Base-by-base conservation (phyloP, 2,888 invertebrate genomes). In the Phortica magna region DNA sequence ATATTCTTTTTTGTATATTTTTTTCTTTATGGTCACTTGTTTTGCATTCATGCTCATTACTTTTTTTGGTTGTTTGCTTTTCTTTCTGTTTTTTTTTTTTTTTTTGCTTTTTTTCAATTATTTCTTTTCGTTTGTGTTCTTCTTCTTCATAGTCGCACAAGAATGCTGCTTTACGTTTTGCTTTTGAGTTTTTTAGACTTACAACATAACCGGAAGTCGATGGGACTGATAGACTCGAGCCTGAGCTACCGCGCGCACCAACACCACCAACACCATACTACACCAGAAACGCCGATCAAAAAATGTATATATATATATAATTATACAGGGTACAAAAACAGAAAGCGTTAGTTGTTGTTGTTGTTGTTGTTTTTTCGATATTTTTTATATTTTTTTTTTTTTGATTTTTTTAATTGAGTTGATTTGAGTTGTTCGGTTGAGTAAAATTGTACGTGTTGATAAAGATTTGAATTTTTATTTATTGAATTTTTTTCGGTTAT, bases 181-280 rank as follows among this genome's bases (percentile, higher is more conserved):
- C 65, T 83, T 79, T 82, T 85, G 82, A 85, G 89, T 90, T 89
- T 89, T 89, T 89, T 90, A 93, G 92, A 94, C 94, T 94, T 94
- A 94, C 94, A 92, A 93, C 94, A 93, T 93, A 93, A 91, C 93
- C 94, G 90, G 94, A 95, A 91, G 95, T 93, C 91, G 95, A 95
- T 93, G 96, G 96, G 94, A 96, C 96, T 93, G 96, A 96, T 92
- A 96, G 94, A 93, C 95, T 96, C 93, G 96, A 96, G 94, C 96
- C 96, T 93, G 94, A 94, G 90, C 94, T 94, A 93, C 94, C 94
- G 89, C 94, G 93, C 91, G 94, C 94, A 92, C 94, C 93, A 93
- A 93, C 93, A 93, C 94, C 94, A 67, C 68, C 68, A 70, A 71
- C 70, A 71, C 85, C 85, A 78, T 86, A 86, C 85, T 86, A 83